Evolutionary conservation across 2,888 invertebrate species (phyloP), one percentile per base, ranked within the genome.

Genomic region (Hartigia nigra): DNA sequence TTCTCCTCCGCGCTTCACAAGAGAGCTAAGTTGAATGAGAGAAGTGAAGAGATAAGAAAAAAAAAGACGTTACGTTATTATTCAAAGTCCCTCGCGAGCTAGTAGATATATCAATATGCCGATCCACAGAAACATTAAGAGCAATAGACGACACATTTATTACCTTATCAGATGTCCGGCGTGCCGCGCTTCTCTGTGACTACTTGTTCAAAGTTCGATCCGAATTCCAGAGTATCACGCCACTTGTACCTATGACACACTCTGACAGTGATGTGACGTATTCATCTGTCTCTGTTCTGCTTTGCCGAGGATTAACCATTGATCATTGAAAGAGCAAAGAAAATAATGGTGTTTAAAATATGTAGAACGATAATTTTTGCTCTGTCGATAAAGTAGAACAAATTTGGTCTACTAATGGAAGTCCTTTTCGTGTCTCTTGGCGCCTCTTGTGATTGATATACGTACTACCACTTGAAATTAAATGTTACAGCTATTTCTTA

Each of bases 201-300:
- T 82, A 81, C 84, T 85, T 81, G 86, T 85, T 85, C 87, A 87
- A 89, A 88, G 88, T 88, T 85, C 87, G 82, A 88, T 85, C 83
- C 81, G 79, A 83, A 87, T 87, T 87, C 84, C 82, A 83, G 82
- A 83, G 31, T 82, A 86, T 86, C 88, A 86, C 84, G 86, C 86
- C 85, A 87, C 86, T 86, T 81, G 79, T 81, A 83, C 78, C 82
- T 70, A n/a, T 69, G 72, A 70, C 72, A 70, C 12, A 5, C 55
- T 80, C 76, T 81, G 84, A 84, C 84, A 79, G 81, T 80, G 72
- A 69, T 69, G 76, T 82, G 79, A 81, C 81, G 81, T 82, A 72
- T 14, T 31, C 70, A 31, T n/a, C 69, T 72, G 72, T 55, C 23
- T 23, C 23, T 35, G 55, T 55, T 55, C 14, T 55, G 55, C 23